Evolutionary conservation across 2,888 invertebrate species (phyloP).

Genomic region (Plagiodera versicolora): DNA sequence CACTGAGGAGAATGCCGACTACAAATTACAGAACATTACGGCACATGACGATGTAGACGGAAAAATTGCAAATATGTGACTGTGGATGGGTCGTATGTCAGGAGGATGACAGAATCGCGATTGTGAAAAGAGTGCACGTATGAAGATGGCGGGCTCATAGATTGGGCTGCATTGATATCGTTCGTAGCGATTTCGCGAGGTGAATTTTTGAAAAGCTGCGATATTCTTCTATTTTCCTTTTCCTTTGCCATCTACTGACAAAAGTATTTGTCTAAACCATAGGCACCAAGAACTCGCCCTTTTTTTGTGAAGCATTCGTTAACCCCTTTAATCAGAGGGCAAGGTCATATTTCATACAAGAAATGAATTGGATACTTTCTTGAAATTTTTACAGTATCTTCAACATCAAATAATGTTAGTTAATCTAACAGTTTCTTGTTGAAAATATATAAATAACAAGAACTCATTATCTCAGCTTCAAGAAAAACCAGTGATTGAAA

Average conservation of each 20-base stretch:
- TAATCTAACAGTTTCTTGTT: too few relatives aligned
- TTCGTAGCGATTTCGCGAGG: constrained; percentile 16
- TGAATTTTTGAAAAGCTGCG: constrained; percentile 22
- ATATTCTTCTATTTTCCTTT: constrained; percentile 8
- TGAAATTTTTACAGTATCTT: too few relatives aligned
- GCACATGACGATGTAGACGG: constrained; percentile 48
- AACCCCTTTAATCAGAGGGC: too few relatives aligned
- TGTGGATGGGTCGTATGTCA: constrained; percentile 41
- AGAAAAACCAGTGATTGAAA: too few relatives aligned
- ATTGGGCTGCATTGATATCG: constrained; percentile 38
- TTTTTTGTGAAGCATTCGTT: too few relatives aligned
- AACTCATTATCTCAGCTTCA: too few relatives aligned
- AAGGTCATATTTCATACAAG: too few relatives aligned
- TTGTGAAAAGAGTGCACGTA: constrained; percentile 44
- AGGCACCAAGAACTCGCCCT: too few relatives aligned
- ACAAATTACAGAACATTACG: constrained; percentile 50
- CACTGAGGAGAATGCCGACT: constrained; percentile 46
- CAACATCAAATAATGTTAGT: too few relatives aligned
- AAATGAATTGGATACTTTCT: too few relatives aligned
- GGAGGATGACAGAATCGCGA: constrained; percentile 27
- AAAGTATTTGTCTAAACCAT: too few relatives aligned
- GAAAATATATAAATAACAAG: too few relatives aligned
- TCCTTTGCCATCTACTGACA: constrained; percentile 6
- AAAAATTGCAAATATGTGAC: constrained; percentile 51
- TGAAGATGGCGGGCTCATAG: constrained; percentile 42